Conservation (phyloP, 2,797 vertebrate species). For the Scarus forsteni region DNA sequence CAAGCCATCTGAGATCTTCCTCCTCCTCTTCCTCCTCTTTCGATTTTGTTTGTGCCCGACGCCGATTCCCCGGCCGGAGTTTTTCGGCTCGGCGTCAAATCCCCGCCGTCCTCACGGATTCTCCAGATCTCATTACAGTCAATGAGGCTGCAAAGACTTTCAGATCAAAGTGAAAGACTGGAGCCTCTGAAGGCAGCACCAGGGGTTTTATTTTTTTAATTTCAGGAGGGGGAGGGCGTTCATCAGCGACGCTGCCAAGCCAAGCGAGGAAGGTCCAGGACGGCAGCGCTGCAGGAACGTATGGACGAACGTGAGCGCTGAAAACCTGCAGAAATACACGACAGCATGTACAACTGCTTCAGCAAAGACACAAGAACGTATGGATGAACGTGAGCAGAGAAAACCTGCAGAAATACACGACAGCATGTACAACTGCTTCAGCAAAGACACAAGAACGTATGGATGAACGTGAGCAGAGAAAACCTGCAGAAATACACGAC, state of each 20-base stretch:
- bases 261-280: conserved; percentile 62
- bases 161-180: conserved; percentile 85
- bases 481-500: no score
- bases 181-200: conserved; percentile 65
- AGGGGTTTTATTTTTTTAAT: conserved; percentile 30
- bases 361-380: no score
- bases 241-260: conserved; percentile 51
- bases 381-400: no score
- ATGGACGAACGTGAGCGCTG: no score
- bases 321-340: no score
- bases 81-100: conserved; percentile 82
- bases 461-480: no score
- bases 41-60: conserved; percentile 83
- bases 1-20: conserved; percentile 84
- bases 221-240: conserved; percentile 5
- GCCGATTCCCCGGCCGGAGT: conserved; percentile 78
- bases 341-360: no score
- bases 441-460: no score
- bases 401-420: no score
- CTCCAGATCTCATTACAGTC: conserved; percentile 87
- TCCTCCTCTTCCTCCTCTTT: conserved; percentile 70
- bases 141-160: conserved; percentile 85
- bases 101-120: conserved; percentile 83
- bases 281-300: conserved; percentile 26
- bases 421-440: no score